A percentile compares a stretch with the other conserved stretches of the same genome.
Conservation (phyloP, 2,797 vertebrate genomes). For the Erethizon dorsatum region DNA sequence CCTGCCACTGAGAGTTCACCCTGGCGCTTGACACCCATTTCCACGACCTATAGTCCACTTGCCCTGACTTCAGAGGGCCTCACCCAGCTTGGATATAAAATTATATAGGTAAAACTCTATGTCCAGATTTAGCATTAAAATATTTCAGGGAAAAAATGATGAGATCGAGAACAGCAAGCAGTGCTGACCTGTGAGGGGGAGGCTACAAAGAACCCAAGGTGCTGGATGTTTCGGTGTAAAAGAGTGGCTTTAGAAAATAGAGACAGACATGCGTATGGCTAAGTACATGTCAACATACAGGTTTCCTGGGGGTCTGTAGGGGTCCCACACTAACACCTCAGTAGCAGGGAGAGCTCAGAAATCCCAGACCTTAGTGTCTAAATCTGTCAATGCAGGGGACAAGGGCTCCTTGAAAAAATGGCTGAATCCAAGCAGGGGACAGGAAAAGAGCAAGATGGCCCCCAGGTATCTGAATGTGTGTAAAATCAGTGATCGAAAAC, state of each 20-base stretch:
- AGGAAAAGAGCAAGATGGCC: neutral
- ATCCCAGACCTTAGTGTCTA: neutral
- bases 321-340: neutral
- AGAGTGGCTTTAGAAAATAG: rapidly evolving
- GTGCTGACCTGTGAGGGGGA: neutral
- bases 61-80: neutral
- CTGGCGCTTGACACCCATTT: neutral
- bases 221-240: neutral
- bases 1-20: neutral
- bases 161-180: neutral
- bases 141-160: neutral
- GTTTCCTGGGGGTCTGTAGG: neutral
- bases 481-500: neutral
- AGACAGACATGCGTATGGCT: neutral
- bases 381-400: neutral
- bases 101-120: too few relatives aligned
- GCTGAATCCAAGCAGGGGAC: neutral
- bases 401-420: neutral
- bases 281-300: neutral
- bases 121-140: neutral
- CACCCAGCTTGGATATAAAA: neutral
- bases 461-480: neutral
- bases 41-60: neutral
- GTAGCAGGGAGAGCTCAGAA: neutral
- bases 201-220: neutral